phyloP scores from a whole-genome alignment of 1,140 invertebrate genomes.

The Aphelinus atriplicis region DNA sequence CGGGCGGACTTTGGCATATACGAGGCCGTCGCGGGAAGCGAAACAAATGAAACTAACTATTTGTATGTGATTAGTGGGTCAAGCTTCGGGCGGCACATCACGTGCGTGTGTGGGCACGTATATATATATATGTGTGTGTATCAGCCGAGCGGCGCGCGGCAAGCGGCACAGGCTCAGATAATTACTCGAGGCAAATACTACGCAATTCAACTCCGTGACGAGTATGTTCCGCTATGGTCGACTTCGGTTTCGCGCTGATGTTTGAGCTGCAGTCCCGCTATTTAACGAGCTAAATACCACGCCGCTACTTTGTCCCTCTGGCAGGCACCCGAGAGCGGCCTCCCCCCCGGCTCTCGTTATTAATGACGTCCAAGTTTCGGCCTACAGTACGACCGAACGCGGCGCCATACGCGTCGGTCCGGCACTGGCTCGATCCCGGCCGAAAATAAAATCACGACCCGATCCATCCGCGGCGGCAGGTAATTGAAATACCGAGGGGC shows the following conservation, averaged over 20 bases:
- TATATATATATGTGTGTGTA: too few relatives aligned
- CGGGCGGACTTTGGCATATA: too few relatives aligned
- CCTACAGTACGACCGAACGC: not conserved
- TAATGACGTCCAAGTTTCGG: not conserved
- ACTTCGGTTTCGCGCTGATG: slow-evolving; percentile 41
- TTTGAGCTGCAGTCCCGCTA: slow-evolving; percentile 45
- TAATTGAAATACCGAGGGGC: too few relatives aligned
- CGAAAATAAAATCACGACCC: too few relatives aligned
- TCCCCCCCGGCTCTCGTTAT: not conserved
- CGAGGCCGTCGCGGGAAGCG: too few relatives aligned
- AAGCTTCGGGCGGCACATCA: slow-evolving; percentile 38
- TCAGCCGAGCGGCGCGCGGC: too few relatives aligned
- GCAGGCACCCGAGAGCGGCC: too few relatives aligned
- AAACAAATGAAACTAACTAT: slow-evolving; percentile 46
- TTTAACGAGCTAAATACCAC: slow-evolving; percentile 52
- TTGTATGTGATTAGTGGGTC: slow-evolving; percentile 58
- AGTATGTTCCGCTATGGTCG: slow-evolving; percentile 28
- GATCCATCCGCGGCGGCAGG: too few relatives aligned
- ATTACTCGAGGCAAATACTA: slow-evolving; percentile 59
- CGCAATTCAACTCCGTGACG: slow-evolving; percentile 52
- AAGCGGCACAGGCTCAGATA: slow-evolving; percentile 47
- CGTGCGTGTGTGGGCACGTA: too few relatives aligned
- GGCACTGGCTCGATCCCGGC: too few relatives aligned
- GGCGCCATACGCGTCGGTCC: not conserved
- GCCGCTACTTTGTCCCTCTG: not conserved